These are phyloP conservation scores for Gavia stellata DNA, from an alignment of 2,113 vertebrate species.

Conservation along the genomic window DNA sequence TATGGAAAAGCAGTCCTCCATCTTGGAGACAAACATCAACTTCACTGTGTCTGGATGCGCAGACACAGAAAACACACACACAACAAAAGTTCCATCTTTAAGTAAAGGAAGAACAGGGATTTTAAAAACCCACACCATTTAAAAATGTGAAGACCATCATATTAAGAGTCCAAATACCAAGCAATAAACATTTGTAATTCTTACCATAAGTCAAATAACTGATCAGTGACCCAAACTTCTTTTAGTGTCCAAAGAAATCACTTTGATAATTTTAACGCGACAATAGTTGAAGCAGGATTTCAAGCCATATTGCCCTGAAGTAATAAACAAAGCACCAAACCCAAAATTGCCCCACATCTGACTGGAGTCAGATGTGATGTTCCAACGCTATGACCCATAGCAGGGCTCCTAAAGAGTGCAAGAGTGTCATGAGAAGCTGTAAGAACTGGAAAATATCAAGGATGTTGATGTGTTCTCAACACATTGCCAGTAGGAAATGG, in stretches of 20 bases:
- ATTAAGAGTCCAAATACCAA: background rate
- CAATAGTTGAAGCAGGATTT: background rate
- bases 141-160: background rate
- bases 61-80: background rate
- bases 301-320: background rate
- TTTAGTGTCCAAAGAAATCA: background rate
- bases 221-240: background rate
- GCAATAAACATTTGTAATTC: background rate
- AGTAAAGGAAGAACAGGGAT: background rate
- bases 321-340: background rate
- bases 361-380: background rate
- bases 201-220: background rate
- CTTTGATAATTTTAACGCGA: background rate
- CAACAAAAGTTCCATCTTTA: background rate
- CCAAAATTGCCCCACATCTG: accelerated
- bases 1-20: conserved; percentile 35
- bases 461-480: background rate
- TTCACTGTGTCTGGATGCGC: background rate
- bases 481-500: background rate
- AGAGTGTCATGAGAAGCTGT: background rate
- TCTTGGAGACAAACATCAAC: conserved; percentile 15
- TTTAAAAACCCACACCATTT: background rate
- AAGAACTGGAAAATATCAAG: background rate
- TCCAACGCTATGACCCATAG: background rate
- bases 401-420: background rate